A percentile compares a stretch with the other conserved stretches of the same genome.
Conservation (phyloP, 2,888 invertebrate species). For the Eupelmus urozonus region DNA sequence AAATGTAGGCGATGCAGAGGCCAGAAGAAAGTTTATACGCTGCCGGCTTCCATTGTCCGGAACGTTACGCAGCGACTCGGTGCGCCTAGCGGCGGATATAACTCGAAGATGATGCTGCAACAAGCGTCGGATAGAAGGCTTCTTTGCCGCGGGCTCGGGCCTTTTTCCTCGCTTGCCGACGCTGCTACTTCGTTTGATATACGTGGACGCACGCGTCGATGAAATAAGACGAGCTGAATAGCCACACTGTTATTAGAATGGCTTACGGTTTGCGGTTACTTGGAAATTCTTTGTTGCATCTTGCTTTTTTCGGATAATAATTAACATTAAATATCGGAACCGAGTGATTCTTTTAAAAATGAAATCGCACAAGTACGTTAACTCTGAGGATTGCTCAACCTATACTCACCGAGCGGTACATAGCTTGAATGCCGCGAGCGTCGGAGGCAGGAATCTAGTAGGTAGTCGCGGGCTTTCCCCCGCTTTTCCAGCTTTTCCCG, state of each 20-base stretch:
- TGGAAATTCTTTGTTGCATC: no score
- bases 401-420: no score
- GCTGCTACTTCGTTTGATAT: neutral
- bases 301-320: no score
- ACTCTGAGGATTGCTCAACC: no score
- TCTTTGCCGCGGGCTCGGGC: neutral
- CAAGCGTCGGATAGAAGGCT: neutral
- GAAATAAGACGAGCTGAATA: no score
- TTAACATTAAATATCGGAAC: no score
- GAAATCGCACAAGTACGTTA: no score
- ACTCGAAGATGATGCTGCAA: constrained; percentile 29
- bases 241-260: no score
- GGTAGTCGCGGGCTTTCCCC: constrained; percentile 31
- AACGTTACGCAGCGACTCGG: constrained; percentile 29
- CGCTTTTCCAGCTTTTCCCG: constrained; percentile 45
- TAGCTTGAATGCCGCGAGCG: no score
- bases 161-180: neutral
- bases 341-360: no score
- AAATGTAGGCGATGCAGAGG: neutral
- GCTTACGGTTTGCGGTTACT: no score
- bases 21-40: neutral
- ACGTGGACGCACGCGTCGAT: neutral
- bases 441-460: neutral
- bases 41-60: constrained; percentile 19
- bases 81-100: neutral